These are phyloP conservation scores for Tupaia chinensis DNA, from an alignment of 2,113 vertebrate species.

Conservation along the genomic window DNA sequence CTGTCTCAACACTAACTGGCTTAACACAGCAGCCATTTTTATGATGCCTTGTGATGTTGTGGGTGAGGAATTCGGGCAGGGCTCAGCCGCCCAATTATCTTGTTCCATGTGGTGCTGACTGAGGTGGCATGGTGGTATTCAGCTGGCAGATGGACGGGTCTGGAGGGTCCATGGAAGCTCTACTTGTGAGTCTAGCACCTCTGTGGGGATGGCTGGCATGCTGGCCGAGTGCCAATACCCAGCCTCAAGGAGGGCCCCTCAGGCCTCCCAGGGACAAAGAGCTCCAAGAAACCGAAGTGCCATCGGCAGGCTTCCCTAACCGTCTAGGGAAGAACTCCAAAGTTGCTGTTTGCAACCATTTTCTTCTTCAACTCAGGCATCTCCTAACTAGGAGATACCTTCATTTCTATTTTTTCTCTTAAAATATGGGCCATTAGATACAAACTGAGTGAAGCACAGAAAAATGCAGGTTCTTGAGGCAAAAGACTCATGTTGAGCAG, in stretches of 20 bases:
- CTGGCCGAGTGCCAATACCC: background rate
- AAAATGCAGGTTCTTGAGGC: background rate
- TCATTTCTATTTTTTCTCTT: background rate
- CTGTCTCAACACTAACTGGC: background rate
- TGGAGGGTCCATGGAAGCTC: background rate
- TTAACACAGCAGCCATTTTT: background rate
- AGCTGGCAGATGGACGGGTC: background rate
- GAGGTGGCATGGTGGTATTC: background rate
- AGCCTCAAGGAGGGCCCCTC: background rate
- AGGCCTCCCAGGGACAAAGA: background rate
- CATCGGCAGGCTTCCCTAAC: background rate
- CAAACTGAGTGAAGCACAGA: background rate
- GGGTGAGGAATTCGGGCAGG: background rate
- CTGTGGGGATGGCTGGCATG: background rate
- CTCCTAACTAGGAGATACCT: background rate
- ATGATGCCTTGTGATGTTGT: background rate
- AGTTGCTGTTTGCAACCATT: background rate
- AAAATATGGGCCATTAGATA: background rate
- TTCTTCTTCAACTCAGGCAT: background rate
- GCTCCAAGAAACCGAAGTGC: background rate
- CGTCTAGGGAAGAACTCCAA: background rate
- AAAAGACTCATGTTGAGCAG: background rate
- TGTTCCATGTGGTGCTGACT: background rate
- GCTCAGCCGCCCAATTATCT: background rate
- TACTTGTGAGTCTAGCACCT: background rate